Evolutionary conservation across 2,797 vertebrate species (phyloP).

Genomic region (Smutsia gigantea): DNA sequence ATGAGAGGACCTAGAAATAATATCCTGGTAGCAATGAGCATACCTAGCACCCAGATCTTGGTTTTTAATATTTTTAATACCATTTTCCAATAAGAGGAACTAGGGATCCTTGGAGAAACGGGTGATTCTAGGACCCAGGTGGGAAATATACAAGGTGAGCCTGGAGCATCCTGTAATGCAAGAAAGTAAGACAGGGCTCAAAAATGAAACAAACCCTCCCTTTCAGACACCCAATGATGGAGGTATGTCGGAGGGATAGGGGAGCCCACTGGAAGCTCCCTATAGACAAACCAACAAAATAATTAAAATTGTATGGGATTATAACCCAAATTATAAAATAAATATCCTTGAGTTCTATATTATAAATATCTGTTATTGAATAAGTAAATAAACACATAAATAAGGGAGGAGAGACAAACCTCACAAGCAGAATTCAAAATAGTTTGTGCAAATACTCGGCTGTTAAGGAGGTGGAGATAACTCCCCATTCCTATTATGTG

Average conservation of each 20-base stretch:
- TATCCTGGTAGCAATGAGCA: neutral
- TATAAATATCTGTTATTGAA: neutral
- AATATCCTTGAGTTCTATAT: too few relatives aligned
- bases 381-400: neutral
- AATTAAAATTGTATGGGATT: neutral
- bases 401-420: neutral
- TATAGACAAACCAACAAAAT: neutral
- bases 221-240: too few relatives aligned
- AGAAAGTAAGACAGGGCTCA: neutral
- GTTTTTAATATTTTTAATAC: neutral
- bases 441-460: neutral
- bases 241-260: neutral
- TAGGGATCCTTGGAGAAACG: neutral
- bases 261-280: neutral
- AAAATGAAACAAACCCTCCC: neutral
- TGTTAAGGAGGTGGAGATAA: neutral
- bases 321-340: neutral
- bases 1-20: neutral
- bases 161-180: neutral
- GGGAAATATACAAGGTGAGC: neutral
- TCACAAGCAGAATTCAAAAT: neutral
- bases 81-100: neutral
- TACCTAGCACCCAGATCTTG: neutral
- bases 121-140: neutral
- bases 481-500: accelerated